Conservation (phyloP, 30 jellyfish, hydroid and myxozoan species). For the Turritopsis rubra region DNA sequence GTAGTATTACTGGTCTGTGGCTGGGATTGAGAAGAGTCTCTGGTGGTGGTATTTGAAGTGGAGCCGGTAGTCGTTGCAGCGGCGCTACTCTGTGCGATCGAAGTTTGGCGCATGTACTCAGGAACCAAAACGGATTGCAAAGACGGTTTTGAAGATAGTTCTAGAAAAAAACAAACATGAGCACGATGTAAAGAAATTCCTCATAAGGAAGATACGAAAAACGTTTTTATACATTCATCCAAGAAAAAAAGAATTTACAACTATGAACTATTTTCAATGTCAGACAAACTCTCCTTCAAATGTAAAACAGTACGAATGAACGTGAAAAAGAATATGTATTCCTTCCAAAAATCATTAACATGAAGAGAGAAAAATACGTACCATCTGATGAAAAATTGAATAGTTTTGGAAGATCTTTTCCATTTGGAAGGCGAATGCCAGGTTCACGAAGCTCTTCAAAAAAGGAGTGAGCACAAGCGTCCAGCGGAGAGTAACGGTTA, state of each 20-base stretch:
- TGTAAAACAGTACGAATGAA: background rate
- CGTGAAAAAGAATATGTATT: no score
- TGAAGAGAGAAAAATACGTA: no score
- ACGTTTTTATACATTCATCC: no score
- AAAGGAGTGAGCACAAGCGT: slow-evolving; percentile 91
- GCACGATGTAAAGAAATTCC: background rate
- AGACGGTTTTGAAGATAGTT: slow-evolving; percentile 24
- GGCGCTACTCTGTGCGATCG: background rate
- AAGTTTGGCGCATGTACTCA: slow-evolving; percentile 8
- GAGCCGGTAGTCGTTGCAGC: background rate
- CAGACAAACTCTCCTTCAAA: background rate
- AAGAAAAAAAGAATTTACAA: no score
- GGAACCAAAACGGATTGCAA: slow-evolving; percentile 17
- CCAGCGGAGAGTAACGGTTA: slow-evolving; percentile 72
- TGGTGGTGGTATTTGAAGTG: background rate
- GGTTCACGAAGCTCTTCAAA: slow-evolving; percentile 87
- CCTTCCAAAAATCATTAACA: no score
- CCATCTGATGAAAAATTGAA: slow-evolving; percentile 91
- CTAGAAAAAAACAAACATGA: background rate
- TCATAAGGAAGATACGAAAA: no score
- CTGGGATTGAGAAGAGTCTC: background rate
- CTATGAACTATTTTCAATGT: no score
- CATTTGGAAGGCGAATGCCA: slow-evolving; percentile 71
- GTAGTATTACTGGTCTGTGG: background rate
- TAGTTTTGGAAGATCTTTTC: slow-evolving; percentile 80